Evolutionary conservation across 2,888 invertebrate genomes (phyloP).

Genomic region (Idaea dimidiata): DNA sequence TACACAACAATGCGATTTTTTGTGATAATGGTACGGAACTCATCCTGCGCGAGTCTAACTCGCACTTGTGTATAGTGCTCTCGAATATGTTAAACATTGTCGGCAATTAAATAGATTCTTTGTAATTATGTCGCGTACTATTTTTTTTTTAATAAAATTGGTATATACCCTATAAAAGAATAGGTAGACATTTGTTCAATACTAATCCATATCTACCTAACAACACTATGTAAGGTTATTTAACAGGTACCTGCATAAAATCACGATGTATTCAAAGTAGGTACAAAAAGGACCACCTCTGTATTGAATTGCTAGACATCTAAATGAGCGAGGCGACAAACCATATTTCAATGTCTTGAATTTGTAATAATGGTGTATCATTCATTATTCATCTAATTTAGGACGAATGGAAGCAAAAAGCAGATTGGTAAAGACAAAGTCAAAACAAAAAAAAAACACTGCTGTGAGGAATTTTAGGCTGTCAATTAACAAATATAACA

Average conservation of each 20-base stretch:
- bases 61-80: no score
- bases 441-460: neutral
- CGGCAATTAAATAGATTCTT: neutral
- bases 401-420: neutral
- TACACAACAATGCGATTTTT: no score
- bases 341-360: neutral
- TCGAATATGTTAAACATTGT: neutral
- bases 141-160: neutral
- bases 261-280: neutral
- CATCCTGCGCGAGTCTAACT: no score
- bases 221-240: no score
- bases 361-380: neutral
- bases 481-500: no score
- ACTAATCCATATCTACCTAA: no score
- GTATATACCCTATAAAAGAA: neutral
- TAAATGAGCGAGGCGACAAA: neutral
- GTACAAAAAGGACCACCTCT: neutral
- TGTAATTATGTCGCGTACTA: neutral
- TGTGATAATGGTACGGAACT: no score
- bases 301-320: neutral
- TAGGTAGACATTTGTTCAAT: neutral
- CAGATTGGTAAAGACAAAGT: neutral
- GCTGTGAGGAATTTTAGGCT: no score
- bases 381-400: neutral
- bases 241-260: neutral